Percentiles rank a stretch among this genome's conserved stretches.
These are phyloP conservation scores for Apamea crenata DNA, from an alignment of 2,888 invertebrate species.

Conservation along the genomic window DNA sequence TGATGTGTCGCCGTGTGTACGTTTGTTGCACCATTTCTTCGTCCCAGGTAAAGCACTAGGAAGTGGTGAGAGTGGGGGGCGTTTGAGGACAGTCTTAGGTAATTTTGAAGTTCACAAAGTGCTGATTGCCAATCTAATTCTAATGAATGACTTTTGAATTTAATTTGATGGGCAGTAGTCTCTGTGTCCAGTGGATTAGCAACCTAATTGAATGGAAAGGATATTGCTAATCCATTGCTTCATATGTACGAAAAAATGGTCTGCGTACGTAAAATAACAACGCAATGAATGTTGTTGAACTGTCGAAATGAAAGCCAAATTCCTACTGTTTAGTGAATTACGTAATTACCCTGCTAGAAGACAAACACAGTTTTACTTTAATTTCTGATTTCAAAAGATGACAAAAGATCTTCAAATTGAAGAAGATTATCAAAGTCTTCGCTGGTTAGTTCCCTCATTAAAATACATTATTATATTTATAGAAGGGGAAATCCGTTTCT, in stretches of 20 bases:
- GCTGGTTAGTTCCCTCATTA: background rate
- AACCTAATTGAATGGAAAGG: no score
- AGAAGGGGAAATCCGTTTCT: conserved; percentile 46
- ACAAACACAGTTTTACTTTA: background rate
- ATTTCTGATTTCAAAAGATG: background rate
- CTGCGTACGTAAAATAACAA: background rate
- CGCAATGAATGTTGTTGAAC: background rate
- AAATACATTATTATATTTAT: conserved; percentile 20
- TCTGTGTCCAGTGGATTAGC: background rate
- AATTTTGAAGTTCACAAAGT: background rate
- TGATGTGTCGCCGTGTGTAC: no score
- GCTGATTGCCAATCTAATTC: background rate
- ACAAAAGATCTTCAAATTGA: background rate
- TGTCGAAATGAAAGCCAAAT: background rate
- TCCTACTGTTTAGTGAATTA: no score
- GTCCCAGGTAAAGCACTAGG: background rate
- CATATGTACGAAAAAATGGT: no score
- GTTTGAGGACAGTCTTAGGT: background rate
- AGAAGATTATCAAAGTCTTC: no score
- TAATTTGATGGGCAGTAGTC: no score
- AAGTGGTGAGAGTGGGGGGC: no score
- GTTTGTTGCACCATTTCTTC: background rate
- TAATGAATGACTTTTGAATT: background rate
- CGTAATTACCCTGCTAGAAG: background rate
- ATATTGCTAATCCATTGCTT: background rate